Evolutionary conservation across 35 echinoderm and acorn worm species (phyloP).

Genomic region (Diadema setosum): DNA sequence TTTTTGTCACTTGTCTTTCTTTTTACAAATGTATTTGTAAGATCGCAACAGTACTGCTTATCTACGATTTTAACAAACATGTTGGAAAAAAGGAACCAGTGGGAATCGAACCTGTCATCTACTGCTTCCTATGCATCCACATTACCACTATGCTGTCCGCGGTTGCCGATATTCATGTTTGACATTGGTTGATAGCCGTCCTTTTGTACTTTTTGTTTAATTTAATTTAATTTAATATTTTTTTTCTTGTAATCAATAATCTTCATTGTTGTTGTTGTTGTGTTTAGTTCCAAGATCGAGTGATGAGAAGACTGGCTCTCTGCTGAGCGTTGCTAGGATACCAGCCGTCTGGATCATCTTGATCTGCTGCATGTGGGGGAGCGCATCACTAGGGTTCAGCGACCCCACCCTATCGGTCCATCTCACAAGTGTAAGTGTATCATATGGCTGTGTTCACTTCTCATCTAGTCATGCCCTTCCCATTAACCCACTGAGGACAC

Average conservation of each 20-base stretch:
- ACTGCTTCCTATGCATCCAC: not conserved
- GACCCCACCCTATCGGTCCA: conserved; percentile 14
- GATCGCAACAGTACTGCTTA: too few relatives aligned
- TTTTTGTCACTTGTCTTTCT: too few relatives aligned
- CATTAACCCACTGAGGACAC: too few relatives aligned
- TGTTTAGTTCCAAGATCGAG: not conserved
- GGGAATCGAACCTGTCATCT: too few relatives aligned
- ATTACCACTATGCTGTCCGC: not conserved
- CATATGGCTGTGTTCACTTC: not conserved
- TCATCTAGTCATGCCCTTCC: not conserved
- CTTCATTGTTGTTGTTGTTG: not conserved
- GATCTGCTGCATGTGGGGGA: not conserved
- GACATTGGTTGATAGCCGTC: not conserved
- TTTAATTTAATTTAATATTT: not conserved
- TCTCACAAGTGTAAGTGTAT: not conserved
- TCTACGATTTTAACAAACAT: too few relatives aligned
- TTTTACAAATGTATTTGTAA: too few relatives aligned
- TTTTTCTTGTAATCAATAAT: not conserved
- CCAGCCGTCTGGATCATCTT: not conserved
- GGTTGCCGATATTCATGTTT: not conserved
- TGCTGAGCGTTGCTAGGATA: not conserved
- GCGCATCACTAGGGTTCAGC: not conserved
- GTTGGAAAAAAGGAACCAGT: too few relatives aligned
- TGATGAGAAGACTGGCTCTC: not conserved
- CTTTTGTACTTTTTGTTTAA: not conserved